A percentile compares a stretch with the other conserved stretches of the same genome.
phyloP scores from a whole-genome alignment of 2,888 invertebrate species.

The Euplexia lucipara region DNA sequence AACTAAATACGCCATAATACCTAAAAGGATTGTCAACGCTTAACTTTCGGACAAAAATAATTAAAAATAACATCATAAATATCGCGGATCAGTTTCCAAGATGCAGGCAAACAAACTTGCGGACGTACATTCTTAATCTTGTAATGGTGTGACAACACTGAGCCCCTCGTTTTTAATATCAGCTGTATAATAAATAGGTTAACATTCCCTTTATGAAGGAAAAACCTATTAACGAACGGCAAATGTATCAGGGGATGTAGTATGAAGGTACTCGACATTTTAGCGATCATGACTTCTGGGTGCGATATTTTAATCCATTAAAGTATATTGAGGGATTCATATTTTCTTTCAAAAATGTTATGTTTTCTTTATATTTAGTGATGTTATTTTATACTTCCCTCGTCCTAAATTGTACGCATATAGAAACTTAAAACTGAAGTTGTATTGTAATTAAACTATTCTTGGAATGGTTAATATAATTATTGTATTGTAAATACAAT shows the following conservation, averaged over 20 bases:
- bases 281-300: conserved; percentile 19
- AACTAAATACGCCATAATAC: too few species aligned
- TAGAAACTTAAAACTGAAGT: too few species aligned
- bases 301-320: conserved; percentile 19
- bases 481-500: too few species aligned
- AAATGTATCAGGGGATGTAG: conserved; percentile 85
- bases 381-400: too few species aligned
- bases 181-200: conserved; percentile 89
- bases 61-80: not conserved
- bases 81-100: not conserved
- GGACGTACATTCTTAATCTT: conserved; percentile 60
- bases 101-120: conserved; percentile 74
- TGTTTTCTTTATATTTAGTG: too few species aligned
- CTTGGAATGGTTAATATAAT: too few species aligned
- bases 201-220: conserved; percentile 90
- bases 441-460: too few species aligned
- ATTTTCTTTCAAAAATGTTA: not conserved
- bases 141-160: conserved; percentile 61
- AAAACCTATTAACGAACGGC: conserved; percentile 89
- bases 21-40: not conserved
- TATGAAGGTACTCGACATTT: conserved; percentile 43
- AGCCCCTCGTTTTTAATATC: conserved; percentile 87
- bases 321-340: too few species aligned
- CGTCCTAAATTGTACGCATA: too few species aligned
- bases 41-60: not conserved